Percentiles rank a stretch among this genome's conserved stretches.
phyloP scores from a whole-genome alignment of 2,888 invertebrate genomes.

The Chironomus riparius region DNA sequence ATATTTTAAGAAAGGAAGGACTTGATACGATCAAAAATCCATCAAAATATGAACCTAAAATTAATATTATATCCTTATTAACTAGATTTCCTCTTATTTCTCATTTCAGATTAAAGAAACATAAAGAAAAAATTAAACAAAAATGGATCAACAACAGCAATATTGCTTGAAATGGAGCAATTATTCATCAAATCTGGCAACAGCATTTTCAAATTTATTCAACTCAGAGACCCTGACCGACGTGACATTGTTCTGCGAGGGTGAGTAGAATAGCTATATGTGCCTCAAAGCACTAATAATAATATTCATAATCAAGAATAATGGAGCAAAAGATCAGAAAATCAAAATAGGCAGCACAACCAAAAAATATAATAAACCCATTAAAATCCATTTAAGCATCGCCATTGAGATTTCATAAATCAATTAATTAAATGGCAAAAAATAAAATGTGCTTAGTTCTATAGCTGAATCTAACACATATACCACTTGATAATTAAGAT shows the following conservation, averaged over 20 bases:
- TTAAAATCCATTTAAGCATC: slow-evolving; percentile 7
- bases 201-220: slow-evolving; percentile 85
- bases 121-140: slow-evolving; percentile 55
- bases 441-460: background rate
- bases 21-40: too few species aligned
- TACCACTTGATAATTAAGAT: background rate
- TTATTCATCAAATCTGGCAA: slow-evolving; percentile 86
- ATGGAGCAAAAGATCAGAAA: too few species aligned
- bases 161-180: slow-evolving; percentile 95
- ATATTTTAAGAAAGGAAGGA: too few species aligned
- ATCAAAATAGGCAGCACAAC: too few species aligned
- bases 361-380: background rate
- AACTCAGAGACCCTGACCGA: slow-evolving; percentile 88
- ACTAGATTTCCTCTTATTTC: slow-evolving; percentile 30
- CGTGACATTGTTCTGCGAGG: slow-evolving; percentile 88
- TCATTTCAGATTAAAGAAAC: slow-evolving; percentile 46
- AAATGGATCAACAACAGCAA: slow-evolving; percentile 91
- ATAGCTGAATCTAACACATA: background rate
- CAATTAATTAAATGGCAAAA: slow-evolving; percentile 18
- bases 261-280: slow-evolving; percentile 55
- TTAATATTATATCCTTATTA: too few species aligned
- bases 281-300: too few species aligned
- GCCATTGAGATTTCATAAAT: slow-evolving; percentile 26
- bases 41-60: too few species aligned
- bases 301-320: too few species aligned